Evolutionary conservation across 1,140 invertebrate species (phyloP).

Genomic region (Temnothorax longispinosus): DNA sequence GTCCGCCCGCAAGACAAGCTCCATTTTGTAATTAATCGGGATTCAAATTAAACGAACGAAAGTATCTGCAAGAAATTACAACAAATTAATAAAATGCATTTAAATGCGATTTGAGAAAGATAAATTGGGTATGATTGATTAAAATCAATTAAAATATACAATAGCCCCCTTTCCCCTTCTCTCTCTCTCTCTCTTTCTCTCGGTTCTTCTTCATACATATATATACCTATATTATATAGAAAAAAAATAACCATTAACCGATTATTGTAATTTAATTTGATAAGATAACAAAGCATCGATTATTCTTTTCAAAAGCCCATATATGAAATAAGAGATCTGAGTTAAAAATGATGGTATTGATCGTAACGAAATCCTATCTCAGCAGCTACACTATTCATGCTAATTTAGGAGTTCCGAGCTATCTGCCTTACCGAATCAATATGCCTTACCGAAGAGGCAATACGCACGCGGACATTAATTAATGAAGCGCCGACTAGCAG

Average conservation of each 20-base stretch:
- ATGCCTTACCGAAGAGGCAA: background rate
- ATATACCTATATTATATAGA: background rate
- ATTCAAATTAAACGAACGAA: background rate
- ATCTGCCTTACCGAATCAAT: background rate
- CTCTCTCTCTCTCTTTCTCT: no score
- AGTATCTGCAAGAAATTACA: background rate
- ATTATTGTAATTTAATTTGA: background rate
- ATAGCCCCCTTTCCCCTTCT: background rate
- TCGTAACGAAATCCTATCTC: background rate
- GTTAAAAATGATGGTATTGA: background rate
- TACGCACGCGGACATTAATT: conserved; percentile 8
- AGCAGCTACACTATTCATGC: background rate
- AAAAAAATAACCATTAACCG: background rate
- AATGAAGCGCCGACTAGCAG: background rate
- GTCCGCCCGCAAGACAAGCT: background rate
- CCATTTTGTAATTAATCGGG: background rate
- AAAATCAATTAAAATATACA: background rate
- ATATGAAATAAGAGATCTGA: background rate
- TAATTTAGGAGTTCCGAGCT: background rate
- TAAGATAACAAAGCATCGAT: background rate
- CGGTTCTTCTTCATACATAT: no score
- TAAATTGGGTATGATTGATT: background rate
- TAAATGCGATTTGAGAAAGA: background rate
- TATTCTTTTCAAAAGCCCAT: background rate
- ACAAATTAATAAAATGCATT: background rate